phyloP scores from a whole-genome alignment of 2,888 invertebrate species.

The Acleris laterana region DNA sequence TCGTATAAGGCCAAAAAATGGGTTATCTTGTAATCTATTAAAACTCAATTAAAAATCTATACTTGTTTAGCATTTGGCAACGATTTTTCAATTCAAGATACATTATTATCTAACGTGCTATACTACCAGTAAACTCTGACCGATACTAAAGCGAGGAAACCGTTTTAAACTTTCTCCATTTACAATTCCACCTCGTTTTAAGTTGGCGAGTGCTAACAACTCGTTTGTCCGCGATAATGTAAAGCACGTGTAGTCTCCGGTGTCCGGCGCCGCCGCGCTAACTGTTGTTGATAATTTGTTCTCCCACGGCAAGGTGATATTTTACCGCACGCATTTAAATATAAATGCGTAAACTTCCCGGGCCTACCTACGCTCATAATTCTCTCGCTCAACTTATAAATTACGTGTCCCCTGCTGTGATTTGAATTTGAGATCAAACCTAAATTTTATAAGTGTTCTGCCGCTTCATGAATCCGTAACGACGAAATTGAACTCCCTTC shows the following conservation, averaged over 20 bases:
- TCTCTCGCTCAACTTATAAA: conserved; percentile 72
- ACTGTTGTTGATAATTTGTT: conserved; percentile 78
- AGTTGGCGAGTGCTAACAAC: conserved; percentile 28
- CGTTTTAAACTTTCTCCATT: neutral
- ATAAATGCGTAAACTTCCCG: conserved; percentile 72
- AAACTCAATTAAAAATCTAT: too few relatives aligned
- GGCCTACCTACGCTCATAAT: conserved; percentile 72
- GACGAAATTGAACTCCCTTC: conserved; percentile 39
- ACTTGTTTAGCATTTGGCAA: too few relatives aligned
- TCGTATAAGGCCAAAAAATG: too few relatives aligned
- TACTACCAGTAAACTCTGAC: too few relatives aligned
- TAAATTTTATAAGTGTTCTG: conserved; percentile 59
- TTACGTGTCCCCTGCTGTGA: conserved; percentile 56
- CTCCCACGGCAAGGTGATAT: conserved; percentile 69
- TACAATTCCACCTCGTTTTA: conserved; percentile 21
- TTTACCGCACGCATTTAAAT: conserved; percentile 76
- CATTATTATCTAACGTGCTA: too few relatives aligned
- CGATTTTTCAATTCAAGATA: too few relatives aligned
- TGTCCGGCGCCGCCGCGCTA: conserved; percentile 52
- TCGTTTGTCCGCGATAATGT: conserved; percentile 41
- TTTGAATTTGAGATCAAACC: conserved; percentile 66
- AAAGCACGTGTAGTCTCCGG: conserved; percentile 51
- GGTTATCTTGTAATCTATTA: too few relatives aligned
- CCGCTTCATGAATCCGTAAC: conserved; percentile 51
- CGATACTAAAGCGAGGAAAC: neutral